Evolutionary conservation across 1,140 invertebrate species (phyloP), one percentile per base, ranked within the genome.

Genomic region (Antheraea mylitta): DNA sequence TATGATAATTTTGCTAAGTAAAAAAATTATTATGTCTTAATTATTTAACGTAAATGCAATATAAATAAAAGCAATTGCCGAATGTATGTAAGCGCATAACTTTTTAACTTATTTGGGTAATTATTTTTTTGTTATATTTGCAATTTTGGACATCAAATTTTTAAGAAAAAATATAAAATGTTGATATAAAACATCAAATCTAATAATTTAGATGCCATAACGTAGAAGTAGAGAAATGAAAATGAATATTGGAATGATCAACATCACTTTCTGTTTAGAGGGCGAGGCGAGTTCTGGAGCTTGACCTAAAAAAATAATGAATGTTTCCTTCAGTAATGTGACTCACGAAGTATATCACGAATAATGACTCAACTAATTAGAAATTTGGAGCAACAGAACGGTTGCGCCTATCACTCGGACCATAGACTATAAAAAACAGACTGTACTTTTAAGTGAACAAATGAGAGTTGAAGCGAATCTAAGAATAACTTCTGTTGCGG

Each of bases 331-430:
- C 11, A 16, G 5, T 53, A 53, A 30, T 63, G 30, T 63, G 61
- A 63, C 7, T 63, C 30, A 63, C 30, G 11, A 30, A n/a, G 61
- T 16, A 13, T 16, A 53, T 53, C 61, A 18, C 22, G 61, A 63
- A 63, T 11, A 42, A 19, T 63, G 61, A 63, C 22, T 30, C 61
- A 36, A 19, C n/a, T 63, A 16, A 16, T 63, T n/a, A 63, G 61
- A 63, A 53, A 63, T 63, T 63, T 63, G 61, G 61, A 63, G 42
- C 38, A 65, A 65, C 45, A 6, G 42, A 53, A 18, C 38, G 38
- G 53, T 65, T 65, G 42, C 64, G 42, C 37, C 42, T 53, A 65
- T 65, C 64, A n/a, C n/a, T 53, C 64, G 45, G 16, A 53, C 45
- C 45, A 53, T 6, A 53, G 45, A 16, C 2, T 13, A 6, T 13